These are phyloP conservation scores for Lepilemur ruficaudatus DNA, from an alignment of 2,797 vertebrate genomes.

Conservation along the genomic window DNA sequence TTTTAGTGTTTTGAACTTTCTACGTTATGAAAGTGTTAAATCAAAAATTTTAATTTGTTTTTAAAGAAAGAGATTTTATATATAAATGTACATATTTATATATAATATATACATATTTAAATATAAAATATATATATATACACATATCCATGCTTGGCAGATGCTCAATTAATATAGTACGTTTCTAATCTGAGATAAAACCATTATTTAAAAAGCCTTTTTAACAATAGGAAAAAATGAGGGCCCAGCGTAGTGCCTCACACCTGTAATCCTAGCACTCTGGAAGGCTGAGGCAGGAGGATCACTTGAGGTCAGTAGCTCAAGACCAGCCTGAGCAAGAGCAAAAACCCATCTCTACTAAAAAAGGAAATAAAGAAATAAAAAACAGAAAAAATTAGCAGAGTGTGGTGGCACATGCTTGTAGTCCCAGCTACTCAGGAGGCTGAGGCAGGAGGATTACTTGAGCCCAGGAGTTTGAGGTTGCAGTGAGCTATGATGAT, in stretches of 20 bases:
- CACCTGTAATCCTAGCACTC: background rate
- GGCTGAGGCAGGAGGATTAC: background rate
- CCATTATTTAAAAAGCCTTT: background rate
- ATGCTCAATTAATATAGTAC: background rate
- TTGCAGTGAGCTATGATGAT: background rate
- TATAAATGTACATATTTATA: background rate
- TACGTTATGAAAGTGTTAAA: background rate
- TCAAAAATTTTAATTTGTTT: conserved; percentile 6
- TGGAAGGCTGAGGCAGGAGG: background rate
- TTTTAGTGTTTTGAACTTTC: background rate
- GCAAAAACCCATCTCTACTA: background rate
- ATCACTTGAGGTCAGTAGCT: background rate
- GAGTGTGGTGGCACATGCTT: background rate
- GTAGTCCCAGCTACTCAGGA: background rate
- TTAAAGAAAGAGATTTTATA: background rate
- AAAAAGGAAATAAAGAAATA: background rate
- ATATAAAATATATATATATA: background rate
- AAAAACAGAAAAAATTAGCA: background rate
- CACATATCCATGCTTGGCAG: background rate
- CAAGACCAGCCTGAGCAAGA: background rate
- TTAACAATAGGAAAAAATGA: background rate
- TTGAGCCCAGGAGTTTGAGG: background rate
- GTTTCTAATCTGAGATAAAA: conserved; percentile 24
- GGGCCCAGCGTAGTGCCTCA: background rate
- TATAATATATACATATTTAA: no score